Evolutionary conservation across 2,113 vertebrate genomes (phyloP).

Genomic region (Erinaceus europaeus): DNA sequence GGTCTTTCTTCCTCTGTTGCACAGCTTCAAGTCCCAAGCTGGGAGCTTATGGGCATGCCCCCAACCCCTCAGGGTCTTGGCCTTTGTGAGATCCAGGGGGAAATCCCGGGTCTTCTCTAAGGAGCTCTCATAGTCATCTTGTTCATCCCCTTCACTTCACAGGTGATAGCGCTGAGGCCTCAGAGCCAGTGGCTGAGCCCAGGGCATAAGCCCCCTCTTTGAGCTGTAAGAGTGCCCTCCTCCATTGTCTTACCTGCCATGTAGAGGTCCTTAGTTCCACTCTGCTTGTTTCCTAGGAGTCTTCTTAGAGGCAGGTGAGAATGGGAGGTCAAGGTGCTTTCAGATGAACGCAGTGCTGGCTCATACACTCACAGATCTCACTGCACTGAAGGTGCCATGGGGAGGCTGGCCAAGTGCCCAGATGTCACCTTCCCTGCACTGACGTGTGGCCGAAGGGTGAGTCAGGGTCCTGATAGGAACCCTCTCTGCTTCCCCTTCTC

Average conservation of each 20-base stretch:
- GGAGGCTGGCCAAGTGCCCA: background rate
- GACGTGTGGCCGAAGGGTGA: background rate
- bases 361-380: background rate
- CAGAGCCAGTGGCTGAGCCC: background rate
- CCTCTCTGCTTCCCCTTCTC: background rate
- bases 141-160: background rate
- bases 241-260: background rate
- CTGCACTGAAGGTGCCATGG: background rate
- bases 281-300: background rate
- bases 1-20: background rate
- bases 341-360: background rate
- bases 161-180: background rate
- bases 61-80: background rate
- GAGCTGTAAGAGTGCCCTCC: no score
- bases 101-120: background rate
- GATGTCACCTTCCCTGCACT: background rate
- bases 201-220: accelerated
- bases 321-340: background rate
- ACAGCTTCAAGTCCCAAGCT: background rate
- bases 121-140: background rate
- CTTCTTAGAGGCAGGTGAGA: background rate
- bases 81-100: background rate
- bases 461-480: background rate
- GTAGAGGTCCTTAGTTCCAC: background rate
- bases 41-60: background rate